Evolutionary conservation across 2,888 invertebrate genomes (phyloP), one percentile per base, ranked within the genome.

Genomic region (Standfussiana lucernea): DNA sequence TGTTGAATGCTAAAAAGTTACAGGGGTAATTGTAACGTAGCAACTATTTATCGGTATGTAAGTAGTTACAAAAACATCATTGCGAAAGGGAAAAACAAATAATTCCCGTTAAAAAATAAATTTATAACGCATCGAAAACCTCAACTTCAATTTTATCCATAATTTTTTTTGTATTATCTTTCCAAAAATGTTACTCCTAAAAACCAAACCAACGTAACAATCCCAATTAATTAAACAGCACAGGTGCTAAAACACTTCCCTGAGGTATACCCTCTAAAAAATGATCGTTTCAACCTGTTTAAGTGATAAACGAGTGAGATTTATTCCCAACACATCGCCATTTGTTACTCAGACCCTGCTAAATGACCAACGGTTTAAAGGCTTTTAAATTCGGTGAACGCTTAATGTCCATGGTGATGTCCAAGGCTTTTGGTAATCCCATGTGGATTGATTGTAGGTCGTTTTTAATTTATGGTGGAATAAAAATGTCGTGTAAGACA

Each of bases 281-380:
- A 87, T 90, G 88, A 89, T 89, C 89, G 85, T 88, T 86, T 85
- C 66, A 80, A 86, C 75, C 92, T 93, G 90, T 90, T 89, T 88
- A 91, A 92, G 95, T 95, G 95, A 95, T 95, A 95, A 95, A 93
- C 91, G 93, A 86, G 79, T 74, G 88, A 93, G 93, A 96, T 96
- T 96, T 95, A 96, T 95, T 91, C 89, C 79, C 87, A 85, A 87
- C 93, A 88, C 91, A 89, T 86, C 77, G 89, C 90, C 93, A 95
- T 95, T 95, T 93, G 92, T 95, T 94, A 92, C 85, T 88, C 91
- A 88, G 93, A 85, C 92, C 92, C 90, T 92, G 93, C 91, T 94
- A 94, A 94, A 93, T 92, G 94, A 65, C 75, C 81, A 77, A 81
- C 80, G 76, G 75, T 85, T 87, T 92, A 94, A 94, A 93, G 91